These are phyloP conservation scores for Rhopalosiphum padi DNA, from an alignment of 1,140 invertebrate species.

Conservation along the genomic window DNA sequence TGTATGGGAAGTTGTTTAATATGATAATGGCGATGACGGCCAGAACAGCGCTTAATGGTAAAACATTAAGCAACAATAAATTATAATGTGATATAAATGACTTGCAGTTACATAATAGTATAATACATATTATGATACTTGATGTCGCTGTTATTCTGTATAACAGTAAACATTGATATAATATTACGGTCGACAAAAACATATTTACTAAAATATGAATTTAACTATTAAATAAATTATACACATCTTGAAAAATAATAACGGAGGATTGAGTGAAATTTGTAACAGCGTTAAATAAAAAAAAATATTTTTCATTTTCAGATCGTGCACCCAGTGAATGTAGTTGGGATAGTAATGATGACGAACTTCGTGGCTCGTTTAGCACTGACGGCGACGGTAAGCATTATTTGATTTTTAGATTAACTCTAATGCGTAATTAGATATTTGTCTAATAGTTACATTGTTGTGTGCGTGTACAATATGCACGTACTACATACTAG, in stretches of 20 bases:
- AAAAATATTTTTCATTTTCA: slow-evolving; percentile 2
- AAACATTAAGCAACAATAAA: neutral
- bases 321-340: slow-evolving; percentile 53
- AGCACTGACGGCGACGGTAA: slow-evolving; percentile 55
- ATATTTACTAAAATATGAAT: neutral
- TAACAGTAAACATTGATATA: neutral
- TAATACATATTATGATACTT: neutral
- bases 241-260: neutral
- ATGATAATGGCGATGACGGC: neutral
- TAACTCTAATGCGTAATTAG: neutral
- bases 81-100: neutral
- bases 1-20: neutral
- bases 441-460: neutral
- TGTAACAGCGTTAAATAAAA: neutral
- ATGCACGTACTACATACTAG: neutral
- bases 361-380: slow-evolving; percentile 51
- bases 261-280: neutral
- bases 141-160: neutral
- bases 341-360: slow-evolving; percentile 54
- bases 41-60: neutral
- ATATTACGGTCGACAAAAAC: neutral
- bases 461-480: neutral
- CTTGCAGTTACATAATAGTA: neutral
- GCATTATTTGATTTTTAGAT: neutral
- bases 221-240: neutral